Conservation (phyloP, 30 jellyfish, hydroid and myxozoan genomes). For the Hydra vulgaris region DNA sequence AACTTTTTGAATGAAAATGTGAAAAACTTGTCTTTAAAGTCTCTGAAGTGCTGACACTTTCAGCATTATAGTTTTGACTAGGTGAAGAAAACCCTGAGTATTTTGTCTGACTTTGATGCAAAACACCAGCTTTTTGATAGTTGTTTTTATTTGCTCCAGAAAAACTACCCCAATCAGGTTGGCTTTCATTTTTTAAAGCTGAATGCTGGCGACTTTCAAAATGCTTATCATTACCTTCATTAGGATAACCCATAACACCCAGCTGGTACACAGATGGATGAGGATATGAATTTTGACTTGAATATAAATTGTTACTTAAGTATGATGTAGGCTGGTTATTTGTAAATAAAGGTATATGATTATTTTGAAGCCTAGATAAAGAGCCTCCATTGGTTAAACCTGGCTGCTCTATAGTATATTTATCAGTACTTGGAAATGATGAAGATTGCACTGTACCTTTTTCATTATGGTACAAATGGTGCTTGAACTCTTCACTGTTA, state of each 20-base stretch:
- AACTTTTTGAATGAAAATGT: neutral
- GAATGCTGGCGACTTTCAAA: neutral
- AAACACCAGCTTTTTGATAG: neutral
- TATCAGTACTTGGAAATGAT: neutral
- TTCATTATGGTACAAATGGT: neutral
- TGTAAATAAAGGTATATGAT: neutral
- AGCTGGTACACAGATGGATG: neutral
- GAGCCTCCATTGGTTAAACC: neutral
- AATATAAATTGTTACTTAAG: neutral
- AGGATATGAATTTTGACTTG: neutral
- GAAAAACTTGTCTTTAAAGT: neutral
- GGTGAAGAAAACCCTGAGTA: neutral
- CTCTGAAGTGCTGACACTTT: neutral
- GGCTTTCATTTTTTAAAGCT: neutral
- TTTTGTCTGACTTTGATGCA: neutral
- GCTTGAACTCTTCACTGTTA: neutral
- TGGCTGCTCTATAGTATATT: neutral
- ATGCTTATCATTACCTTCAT: neutral
- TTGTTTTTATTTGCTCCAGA: neutral
- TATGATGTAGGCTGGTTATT: neutral
- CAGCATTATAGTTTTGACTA: neutral
- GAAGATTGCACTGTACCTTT: neutral
- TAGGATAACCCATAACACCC: neutral
- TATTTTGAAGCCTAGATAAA: neutral
- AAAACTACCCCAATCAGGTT: constrained; percentile 2